Conservation (phyloP, 2,797 vertebrate genomes). For the Florisuga fusca region DNA sequence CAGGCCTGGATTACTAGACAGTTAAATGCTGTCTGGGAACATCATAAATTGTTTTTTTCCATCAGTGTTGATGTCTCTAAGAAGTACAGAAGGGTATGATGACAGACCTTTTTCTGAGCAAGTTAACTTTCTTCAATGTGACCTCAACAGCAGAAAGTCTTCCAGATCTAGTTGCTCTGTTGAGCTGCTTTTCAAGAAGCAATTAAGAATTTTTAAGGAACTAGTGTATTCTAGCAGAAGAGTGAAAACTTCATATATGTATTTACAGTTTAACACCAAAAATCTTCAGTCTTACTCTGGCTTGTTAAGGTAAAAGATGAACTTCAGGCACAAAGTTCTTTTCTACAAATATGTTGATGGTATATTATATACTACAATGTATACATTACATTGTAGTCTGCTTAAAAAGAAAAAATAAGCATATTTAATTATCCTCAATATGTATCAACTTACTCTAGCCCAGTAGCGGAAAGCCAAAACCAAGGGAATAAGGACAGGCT, state of each 20-base stretch:
- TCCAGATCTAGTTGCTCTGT: background rate
- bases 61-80: accelerated
- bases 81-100: background rate
- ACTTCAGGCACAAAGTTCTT: background rate
- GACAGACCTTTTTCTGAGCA: background rate
- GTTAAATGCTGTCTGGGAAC: background rate
- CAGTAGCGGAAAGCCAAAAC: slow-evolving; percentile 96
- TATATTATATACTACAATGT: background rate
- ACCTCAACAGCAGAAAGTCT: background rate
- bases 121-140: background rate
- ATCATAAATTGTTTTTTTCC: background rate
- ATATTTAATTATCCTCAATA: background rate
- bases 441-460: slow-evolving; percentile 87
- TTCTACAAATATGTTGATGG: background rate
- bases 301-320: background rate
- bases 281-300: background rate
- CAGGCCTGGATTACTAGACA: background rate
- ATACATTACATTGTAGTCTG: background rate
- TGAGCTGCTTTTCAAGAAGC: background rate
- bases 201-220: background rate
- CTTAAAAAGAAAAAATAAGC: background rate
- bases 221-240: background rate
- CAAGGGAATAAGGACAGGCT: slow-evolving; percentile 91
- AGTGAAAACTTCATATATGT: background rate
- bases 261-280: background rate